phyloP scores from a whole-genome alignment of 2,797 vertebrate genomes.

The Acanthiza pusilla region DNA sequence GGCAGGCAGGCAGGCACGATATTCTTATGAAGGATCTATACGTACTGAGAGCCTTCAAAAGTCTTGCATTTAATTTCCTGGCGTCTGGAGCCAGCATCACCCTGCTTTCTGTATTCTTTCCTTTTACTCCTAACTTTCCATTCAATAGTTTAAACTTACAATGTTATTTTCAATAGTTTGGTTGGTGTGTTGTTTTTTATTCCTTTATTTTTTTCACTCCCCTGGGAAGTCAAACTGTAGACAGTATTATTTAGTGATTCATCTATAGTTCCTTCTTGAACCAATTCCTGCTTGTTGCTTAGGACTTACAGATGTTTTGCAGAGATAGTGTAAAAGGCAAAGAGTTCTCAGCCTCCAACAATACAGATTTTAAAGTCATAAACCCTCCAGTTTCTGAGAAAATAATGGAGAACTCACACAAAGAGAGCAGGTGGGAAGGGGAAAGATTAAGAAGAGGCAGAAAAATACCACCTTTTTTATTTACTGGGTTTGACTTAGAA shows the following conservation, averaged over 20 bases:
- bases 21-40: not conserved
- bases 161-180: not conserved
- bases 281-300: not conserved
- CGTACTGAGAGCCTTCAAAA: not conserved
- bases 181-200: not conserved
- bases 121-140: not conserved
- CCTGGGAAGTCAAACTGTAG: not conserved
- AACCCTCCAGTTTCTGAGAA: not conserved
- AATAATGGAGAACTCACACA: constrained; percentile 8
- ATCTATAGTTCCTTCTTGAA: not conserved
- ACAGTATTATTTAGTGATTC: not conserved
- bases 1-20: not conserved
- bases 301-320: constrained; percentile 54
- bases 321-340: constrained; percentile 58
- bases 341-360: constrained; percentile 27
- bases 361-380: constrained; percentile 52
- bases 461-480: constrained; percentile 26
- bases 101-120: not conserved
- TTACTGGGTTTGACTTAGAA: not conserved
- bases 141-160: not conserved
- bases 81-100: not conserved
- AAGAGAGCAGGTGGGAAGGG: not conserved
- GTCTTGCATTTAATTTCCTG: not conserved
- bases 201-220: not conserved
- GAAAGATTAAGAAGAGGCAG: not conserved